Evolutionary conservation across 2,888 invertebrate species (phyloP), one percentile per base, ranked within the genome.

Genomic region (Pristionchus arcanus): DNA sequence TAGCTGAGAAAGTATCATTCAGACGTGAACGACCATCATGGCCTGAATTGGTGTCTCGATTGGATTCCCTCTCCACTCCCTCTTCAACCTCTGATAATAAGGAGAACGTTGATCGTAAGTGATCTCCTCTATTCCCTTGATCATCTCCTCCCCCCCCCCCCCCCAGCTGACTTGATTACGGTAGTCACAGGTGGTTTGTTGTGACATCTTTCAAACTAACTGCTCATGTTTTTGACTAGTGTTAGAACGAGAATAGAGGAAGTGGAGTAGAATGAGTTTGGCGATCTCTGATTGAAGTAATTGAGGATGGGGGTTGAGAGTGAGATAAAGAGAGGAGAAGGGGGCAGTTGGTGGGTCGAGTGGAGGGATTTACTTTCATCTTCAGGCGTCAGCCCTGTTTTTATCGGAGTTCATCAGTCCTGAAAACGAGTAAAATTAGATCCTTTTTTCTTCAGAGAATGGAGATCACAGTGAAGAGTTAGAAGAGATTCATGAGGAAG

Each of bases 401-500:
- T 31, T 31, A 2, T 31, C 13, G 9, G 68, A 74, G 74, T 74
- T 74, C 37, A 34, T 0, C 11, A 74, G 74, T 74, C 11, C 16
- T 74, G 2, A 74, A 21, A 74, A 37, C 28, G 37, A 74, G 37
- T 74, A 74, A 74, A 74, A 74, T 74, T 74, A 74, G 74, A 81
- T 28, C 25, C 2, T 42, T 21, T 16, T 77, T 11, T 49, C 71
- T 71, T 87, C 87, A 87, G 87, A 42, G n/a, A 34, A 66, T 37
- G 87, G 49, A 55, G 87, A 87, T 42, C 63, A 66, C 66, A 87
- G 53, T 77, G 92, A 92, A 90, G 91, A 91, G 42, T 63, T 91
- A 53, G 91, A 91, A 90, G 91, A 92, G 89, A 49, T 91, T 55
- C 88, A 90, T 49, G 90, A 91, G 13, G 90, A 90, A 13, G 89